Base-by-base conservation (phyloP, 2,797 vertebrate species). In the Ceryle rudis region DNA sequence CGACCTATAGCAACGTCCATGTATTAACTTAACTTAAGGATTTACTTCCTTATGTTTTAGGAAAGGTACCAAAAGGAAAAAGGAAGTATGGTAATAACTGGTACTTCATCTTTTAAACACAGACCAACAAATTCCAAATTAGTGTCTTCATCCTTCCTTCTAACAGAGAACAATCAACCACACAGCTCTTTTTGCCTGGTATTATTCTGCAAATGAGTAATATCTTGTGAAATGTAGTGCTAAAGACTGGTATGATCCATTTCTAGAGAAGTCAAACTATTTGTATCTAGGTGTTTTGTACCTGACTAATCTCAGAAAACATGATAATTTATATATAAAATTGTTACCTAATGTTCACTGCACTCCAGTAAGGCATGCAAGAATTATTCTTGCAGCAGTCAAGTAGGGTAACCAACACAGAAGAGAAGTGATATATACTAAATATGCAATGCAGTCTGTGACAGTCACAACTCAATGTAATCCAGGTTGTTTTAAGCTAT, bases 191-290 rank as follows among this genome's bases (percentile, higher is more conserved):
- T 72, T 72, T 54, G 49, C 7, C 22, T 60, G 31, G 5, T 9
- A 16, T 19, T 28, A 23, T 25, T 58, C 57, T 44, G 37, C 7
- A 44, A 73, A 39, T 16, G 49, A 64, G 14, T 26, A 2, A 4
- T 22, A 6, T 26, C 7, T 26, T 4, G 0, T 35, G 7, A 72
- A 6, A 21, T n/a, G 15, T 21, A 28, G 3, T 3, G 22, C 0
- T 67, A 64, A 54, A 18, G 25, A 66, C 16, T 10, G 10, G 14
- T 6, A 41, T 49, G 9, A 66, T 52, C 17, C 8, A 4, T 66
- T 84, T 60, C 74, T 14, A 41, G 61, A 67, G 26, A 25, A 8
- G 3, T 7, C 47, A 75, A 13, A 16, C 16, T 62, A 6, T 22
- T 80, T 9, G 2, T 9, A 6, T 74, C 11, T 69, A 22, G 2